Percentiles rank a stretch among this genome's conserved stretches.
phyloP scores from a whole-genome alignment of 37 sponge, comb jelly and placozoan species.

The Spongilla lacustris region DNA sequence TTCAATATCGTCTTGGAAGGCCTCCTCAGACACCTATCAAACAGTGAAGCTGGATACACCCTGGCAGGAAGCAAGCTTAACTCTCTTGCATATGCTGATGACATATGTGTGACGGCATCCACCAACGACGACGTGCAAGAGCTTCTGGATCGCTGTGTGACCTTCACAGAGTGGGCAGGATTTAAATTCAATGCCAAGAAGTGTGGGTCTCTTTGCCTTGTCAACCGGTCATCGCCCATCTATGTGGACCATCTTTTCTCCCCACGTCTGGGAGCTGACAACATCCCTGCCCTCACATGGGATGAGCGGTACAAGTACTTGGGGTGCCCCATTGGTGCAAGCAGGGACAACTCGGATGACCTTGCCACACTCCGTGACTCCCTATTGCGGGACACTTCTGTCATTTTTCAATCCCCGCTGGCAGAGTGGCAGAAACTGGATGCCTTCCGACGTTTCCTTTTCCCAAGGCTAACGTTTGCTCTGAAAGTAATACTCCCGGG shows the following conservation, averaged over 20 bases:
- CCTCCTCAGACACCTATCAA: neutral
- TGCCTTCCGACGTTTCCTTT: slow-evolving; percentile 37
- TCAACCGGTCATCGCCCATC: neutral
- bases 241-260: neutral
- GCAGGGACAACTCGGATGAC: neutral
- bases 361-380: neutral
- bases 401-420: neutral
- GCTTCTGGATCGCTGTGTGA: neutral
- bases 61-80: neutral
- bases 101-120: slow-evolving; percentile 5
- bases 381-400: neutral
- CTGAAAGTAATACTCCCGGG: neutral
- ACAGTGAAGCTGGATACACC: neutral
- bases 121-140: neutral
- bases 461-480: slow-evolving; percentile 10
- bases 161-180: slow-evolving; percentile 20
- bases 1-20: slow-evolving; percentile 47
- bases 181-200: slow-evolving; percentile 29
- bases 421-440: slow-evolving; percentile 65
- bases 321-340: neutral
- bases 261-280: neutral
- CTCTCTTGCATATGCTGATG: slow-evolving; percentile 38
- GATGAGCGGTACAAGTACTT: slow-evolving; percentile 30
- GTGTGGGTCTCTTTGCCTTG: slow-evolving; percentile 26
- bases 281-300: slow-evolving; percentile 15